A percentile compares a stretch with the other conserved stretches of the same genome.
phyloP scores from a whole-genome alignment of 2,888 invertebrate genomes.

The Parasteatoda lunata region DNA sequence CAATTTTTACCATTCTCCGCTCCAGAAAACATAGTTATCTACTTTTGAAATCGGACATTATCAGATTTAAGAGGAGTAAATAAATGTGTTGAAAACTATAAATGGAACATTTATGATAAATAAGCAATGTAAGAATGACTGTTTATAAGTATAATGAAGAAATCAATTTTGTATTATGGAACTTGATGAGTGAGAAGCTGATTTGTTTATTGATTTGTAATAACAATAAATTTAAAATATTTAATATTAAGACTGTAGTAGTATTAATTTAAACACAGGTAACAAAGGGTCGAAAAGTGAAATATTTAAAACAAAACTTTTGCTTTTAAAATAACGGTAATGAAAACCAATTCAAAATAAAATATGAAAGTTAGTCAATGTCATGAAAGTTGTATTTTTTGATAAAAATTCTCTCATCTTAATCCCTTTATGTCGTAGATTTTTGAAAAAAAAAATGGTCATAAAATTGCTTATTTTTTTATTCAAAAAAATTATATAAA shows the following conservation, averaged over 20 bases:
- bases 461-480: no score
- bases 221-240: conserved; percentile 62
- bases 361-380: no score
- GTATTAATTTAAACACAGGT: no score
- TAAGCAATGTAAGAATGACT: not conserved
- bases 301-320: no score
- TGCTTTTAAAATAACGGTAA: no score
- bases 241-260: conserved; percentile 39
- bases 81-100: not conserved
- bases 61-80: not conserved
- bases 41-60: conserved; percentile 17
- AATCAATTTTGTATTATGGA: conserved; percentile 54
- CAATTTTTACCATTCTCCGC: conserved; percentile 53
- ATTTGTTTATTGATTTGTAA: conserved; percentile 67
- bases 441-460: no score
- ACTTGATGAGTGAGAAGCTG: conserved; percentile 51
- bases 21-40: conserved; percentile 36
- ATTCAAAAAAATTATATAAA: no score
- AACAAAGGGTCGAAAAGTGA: no score
- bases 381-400: no score
- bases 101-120: not conserved
- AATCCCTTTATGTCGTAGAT: no score
- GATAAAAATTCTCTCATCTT: no score
- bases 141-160: not conserved
- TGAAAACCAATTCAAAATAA: no score